Evolutionary conservation across 2,888 invertebrate genomes (phyloP), one percentile per base, ranked within the genome.

Genomic region (Lycaena phlaeas): DNA sequence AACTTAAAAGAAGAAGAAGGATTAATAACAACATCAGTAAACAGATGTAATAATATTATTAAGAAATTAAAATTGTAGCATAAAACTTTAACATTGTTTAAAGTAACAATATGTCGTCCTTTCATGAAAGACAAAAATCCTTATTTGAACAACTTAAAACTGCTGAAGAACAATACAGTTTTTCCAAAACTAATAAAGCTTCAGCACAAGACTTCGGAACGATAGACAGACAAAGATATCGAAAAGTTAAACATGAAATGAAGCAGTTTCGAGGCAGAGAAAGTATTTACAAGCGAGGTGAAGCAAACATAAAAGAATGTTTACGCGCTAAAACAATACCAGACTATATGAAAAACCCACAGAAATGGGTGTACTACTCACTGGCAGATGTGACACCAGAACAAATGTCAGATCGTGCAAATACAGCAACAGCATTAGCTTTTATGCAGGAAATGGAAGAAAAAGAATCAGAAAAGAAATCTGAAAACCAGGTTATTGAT

Each of bases 341-440:
- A 42, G 76, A 63, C 48, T 87, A 88, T 57, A 86, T 90, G 57
- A 87, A 87, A 49, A 90, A 94, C 72, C 95, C 95, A 9, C 88
- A 92, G 45, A 93, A 92, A 61, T 95, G 93, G 92, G 89, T 87
- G 7, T 92, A 90, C 59, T 95, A 96, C 58, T 89, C 90, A 10
- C 68, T 96, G 11, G 90, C 89, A 15, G 93, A 95, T 86, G 93
- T 94, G 2, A 85, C 86, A 4, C 86, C 85, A 42, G 88, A 89
- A 10, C 93, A 94, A 57, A 90, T 94, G 77, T 92, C 94, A 0
- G 93, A 95, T 42, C 86, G 86, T 39, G 89, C 90, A 28, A 95
- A 95, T 57, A 89, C 90, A 9, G 87, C 88, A 31, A 92, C 93
- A 27, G 95, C 95, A 0, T 84, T 94, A 51, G 87, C 90, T n/a